Conservation (phyloP, 1,140 invertebrate species). For the Anastrepha ludens region DNA sequence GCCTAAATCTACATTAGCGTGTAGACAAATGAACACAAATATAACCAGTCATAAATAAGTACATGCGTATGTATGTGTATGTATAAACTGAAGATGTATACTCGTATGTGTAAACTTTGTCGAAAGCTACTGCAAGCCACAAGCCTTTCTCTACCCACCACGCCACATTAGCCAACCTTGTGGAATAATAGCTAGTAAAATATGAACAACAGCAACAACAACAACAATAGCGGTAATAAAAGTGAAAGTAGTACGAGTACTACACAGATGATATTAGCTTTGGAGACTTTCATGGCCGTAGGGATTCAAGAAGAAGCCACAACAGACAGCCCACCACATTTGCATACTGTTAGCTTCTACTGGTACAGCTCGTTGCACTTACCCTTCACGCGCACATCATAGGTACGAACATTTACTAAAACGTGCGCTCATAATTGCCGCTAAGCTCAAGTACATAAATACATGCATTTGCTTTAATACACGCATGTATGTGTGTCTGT, state of each 20-base stretch:
- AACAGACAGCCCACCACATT: not conserved
- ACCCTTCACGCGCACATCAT: not conserved
- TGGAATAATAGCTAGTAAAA: not conserved
- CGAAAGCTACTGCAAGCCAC: not conserved
- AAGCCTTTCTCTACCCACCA: not conserved
- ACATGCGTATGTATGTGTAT: not conserved
- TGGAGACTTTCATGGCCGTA: not conserved
- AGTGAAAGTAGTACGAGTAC: not conserved
- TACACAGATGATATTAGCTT: not conserved
- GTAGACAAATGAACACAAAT: not conserved
- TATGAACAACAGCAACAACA: slow-evolving; percentile 1
- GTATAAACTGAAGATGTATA: not conserved
- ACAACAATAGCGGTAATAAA: not conserved
- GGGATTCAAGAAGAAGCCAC: slow-evolving; percentile 7
- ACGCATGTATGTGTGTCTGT: not conserved
- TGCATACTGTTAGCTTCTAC: not conserved
- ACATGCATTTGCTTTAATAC: not conserved
- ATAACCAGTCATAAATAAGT: not conserved
- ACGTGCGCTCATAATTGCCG: slow-evolving; percentile 30
- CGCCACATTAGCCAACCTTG: not conserved
- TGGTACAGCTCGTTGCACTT: not conserved
- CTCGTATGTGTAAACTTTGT: not conserved
- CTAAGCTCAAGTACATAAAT: slow-evolving; percentile 11
- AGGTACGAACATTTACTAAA: not conserved
- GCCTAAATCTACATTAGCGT: not conserved